A percentile compares a stretch with the other conserved stretches of the same genome.
Conservation (phyloP, 1,140 invertebrate genomes). For the Heliconius hermathena region DNA sequence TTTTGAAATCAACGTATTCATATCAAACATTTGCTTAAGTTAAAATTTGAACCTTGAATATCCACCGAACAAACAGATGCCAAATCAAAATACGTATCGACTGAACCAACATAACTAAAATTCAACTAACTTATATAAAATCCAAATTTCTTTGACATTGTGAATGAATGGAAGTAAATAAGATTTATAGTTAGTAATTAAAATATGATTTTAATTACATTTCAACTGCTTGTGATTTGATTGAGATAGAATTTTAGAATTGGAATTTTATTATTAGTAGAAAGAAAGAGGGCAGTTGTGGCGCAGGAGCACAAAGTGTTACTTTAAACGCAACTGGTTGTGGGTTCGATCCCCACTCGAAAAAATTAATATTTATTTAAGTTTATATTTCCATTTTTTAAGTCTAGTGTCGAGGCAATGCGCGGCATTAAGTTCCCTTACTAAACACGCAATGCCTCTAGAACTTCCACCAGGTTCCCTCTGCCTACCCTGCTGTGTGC, state of each 20-base stretch:
- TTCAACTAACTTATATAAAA: not conserved
- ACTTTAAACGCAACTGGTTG: too few species aligned
- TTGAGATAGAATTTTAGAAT: not conserved
- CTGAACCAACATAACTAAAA: not conserved
- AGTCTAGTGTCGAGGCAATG: too few species aligned
- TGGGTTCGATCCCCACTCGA: too few species aligned
- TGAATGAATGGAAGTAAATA: not conserved
- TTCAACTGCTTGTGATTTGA: not conserved
- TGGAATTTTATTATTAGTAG: not conserved
- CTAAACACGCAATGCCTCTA: too few species aligned
- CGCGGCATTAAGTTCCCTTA: too few species aligned
- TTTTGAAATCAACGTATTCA: not conserved
- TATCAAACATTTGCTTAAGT: not conserved
- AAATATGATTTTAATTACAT: not conserved
- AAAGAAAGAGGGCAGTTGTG: not conserved
- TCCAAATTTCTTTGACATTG: constrained; percentile 1
- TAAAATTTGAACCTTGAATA: not conserved
- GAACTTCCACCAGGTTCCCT: too few species aligned
- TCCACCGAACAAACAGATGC: not conserved
- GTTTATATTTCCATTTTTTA: too few species aligned
- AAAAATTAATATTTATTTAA: too few species aligned
- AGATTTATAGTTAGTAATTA: not conserved
- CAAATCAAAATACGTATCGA: not conserved
- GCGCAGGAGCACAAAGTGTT: not conserved
- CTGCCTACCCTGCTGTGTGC: too few species aligned